Base-by-base conservation (phyloP, 2,888 invertebrate genomes). In the Panzeria rudis region DNA sequence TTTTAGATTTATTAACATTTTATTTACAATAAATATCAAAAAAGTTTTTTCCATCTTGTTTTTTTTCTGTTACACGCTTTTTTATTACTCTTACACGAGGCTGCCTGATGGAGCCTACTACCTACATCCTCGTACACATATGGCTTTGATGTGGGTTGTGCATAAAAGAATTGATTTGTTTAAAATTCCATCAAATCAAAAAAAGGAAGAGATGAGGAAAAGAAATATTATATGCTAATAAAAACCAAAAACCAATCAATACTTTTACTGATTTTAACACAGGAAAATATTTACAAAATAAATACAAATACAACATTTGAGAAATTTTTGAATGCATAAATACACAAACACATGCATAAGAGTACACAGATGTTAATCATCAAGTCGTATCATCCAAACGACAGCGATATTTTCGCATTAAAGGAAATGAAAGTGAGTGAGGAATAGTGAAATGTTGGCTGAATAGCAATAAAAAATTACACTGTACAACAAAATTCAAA, bases 231-330 rank as follows among this genome's bases (percentile, higher is more conserved):
- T 13, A 29, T 61, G 25, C 59, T 17, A 35, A 20, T 38, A 62
- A 13, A 35, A 38, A 13, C 23, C 13, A 62, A 62, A 23, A 41
- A 15, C 20, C 35, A 62, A 62, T 62, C 41, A 62, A 62, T 62
- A 61, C n/a, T 32, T 8, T 17, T 17, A n/a, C n/a, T 23, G n/a
- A 59, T 9, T 59, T 59, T 5, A 50, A 50, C 20, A 1, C 2
- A 17, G 17, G 9, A 11, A 59, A 59, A 59, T 35, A 59, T 20
- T 20, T 20, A 20, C 7, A 50, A 50, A 50, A 50, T 50, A 35
- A 17, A 59, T 32, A 35, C 9, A 11, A 32, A 59, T 35, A 11
- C 50, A 50, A 9, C 3, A 35, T 35, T 41, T 13, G 4, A 44
- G n/a, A 25, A 15, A 29, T 29, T n/a, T n/a, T n/a, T n/a, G n/a